Percentiles rank a stretch among this genome's conserved stretches.
Evolutionary conservation across 2,797 vertebrate genomes (phyloP).

Genomic region (Dendrocincla tyrannina): DNA sequence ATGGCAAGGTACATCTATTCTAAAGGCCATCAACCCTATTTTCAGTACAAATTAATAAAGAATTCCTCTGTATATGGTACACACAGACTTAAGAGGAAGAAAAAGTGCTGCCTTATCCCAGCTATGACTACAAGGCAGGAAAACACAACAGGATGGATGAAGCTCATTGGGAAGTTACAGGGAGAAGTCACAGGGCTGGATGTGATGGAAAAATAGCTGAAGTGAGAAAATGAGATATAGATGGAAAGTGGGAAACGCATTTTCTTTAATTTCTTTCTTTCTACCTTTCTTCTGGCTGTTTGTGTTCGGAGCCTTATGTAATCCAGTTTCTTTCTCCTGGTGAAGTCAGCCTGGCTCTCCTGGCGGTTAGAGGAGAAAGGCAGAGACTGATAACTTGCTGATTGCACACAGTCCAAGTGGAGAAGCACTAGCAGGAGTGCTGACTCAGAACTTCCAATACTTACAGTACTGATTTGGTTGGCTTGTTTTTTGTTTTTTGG

Average conservation of each 20-base stretch:
- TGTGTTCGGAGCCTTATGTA: not conserved
- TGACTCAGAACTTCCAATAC: not conserved
- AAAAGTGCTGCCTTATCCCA: not conserved
- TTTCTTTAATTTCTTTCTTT: not conserved
- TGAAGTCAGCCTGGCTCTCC: accelerated
- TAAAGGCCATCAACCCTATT: not conserved
- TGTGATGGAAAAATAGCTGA: not conserved
- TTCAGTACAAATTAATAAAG: not conserved
- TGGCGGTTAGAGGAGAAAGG: not conserved
- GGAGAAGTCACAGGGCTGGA: not conserved
- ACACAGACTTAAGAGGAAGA: not conserved
- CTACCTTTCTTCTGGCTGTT: not conserved
- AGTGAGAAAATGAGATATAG: not conserved
- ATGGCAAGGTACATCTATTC: not conserved
- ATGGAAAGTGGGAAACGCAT: not conserved
- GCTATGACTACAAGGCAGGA: not conserved
- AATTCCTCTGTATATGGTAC: not conserved
- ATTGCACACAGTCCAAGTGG: not conserved
- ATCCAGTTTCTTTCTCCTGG: not conserved
- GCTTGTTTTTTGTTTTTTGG: not conserved
- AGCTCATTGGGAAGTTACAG: not conserved
- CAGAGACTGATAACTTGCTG: not conserved
- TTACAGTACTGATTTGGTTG: not conserved
- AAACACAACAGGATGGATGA: not conserved
- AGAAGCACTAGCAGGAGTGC: not conserved